Conservation (phyloP, 2,797 vertebrate genomes). For the Oophaga sylvatica region DNA sequence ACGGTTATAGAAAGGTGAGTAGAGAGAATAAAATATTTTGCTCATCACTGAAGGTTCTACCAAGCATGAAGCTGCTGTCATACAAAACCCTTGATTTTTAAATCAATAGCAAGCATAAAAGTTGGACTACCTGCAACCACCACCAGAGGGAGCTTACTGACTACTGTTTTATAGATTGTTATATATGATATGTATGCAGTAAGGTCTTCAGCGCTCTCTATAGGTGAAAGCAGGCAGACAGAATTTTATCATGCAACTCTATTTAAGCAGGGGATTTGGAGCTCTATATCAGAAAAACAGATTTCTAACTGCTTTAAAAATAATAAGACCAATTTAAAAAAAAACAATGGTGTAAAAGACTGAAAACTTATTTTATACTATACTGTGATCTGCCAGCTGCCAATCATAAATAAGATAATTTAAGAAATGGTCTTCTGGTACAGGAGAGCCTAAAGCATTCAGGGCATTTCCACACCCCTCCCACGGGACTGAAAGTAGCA, state of each 20-base stretch:
- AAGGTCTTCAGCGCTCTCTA: background rate
- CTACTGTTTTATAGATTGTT: too few relatives aligned
- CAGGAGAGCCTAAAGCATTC: background rate
- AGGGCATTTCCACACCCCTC: slow-evolving; percentile 22
- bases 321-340: background rate
- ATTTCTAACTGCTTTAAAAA: background rate
- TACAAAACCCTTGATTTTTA: too few relatives aligned
- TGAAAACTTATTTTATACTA: background rate
- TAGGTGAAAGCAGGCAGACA: background rate
- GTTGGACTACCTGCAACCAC: too few relatives aligned
- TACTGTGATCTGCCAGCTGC: background rate
- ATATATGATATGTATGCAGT: background rate
- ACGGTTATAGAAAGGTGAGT: too few relatives aligned
- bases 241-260: background rate
- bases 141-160: too few relatives aligned
- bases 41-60: too few relatives aligned
- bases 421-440: background rate
- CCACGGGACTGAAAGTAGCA: slow-evolving; percentile 38
- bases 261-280: background rate
- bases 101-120: too few relatives aligned
- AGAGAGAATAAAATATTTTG: too few relatives aligned
- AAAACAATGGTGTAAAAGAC: background rate
- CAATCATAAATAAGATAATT: background rate
- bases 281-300: background rate
- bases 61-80: too few relatives aligned